A percentile compares a stretch with the other conserved stretches of the same genome.
phyloP scores from a whole-genome alignment of 2,888 invertebrate genomes.

The Acleris holmiana region DNA sequence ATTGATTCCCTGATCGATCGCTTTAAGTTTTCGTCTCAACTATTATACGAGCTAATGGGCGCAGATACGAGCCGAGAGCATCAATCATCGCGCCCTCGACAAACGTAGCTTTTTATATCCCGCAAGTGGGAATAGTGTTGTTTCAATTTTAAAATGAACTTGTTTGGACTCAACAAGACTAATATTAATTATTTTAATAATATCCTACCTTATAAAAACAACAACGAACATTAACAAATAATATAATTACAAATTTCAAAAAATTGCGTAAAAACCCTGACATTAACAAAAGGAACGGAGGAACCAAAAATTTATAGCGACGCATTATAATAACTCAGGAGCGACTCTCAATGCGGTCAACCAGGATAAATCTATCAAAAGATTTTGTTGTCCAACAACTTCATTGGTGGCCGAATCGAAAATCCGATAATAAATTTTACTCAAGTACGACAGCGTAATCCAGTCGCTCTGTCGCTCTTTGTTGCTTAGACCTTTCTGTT shows the following conservation, averaged over 20 bases:
- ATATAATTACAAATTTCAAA: constrained; percentile 37
- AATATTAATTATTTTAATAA: neutral
- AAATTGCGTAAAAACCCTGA: constrained; percentile 57
- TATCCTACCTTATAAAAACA: too few species aligned
- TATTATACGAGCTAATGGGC: constrained; percentile 81
- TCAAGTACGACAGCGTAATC: constrained; percentile 84
- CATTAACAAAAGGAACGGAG: constrained; percentile 50
- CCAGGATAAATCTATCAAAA: constrained; percentile 84
- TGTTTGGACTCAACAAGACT: constrained; percentile 4
- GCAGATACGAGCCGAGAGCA: constrained; percentile 70
- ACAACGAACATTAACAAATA: too few species aligned
- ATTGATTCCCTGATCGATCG: constrained; percentile 83
- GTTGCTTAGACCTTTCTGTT: constrained; percentile 78
- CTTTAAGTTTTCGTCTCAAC: constrained; percentile 68
- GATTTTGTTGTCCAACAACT: constrained; percentile 84
- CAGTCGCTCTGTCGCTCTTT: constrained; percentile 80
- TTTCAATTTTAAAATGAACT: constrained; percentile 10
- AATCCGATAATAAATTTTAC: constrained; percentile 84
- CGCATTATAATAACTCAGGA: constrained; percentile 77
- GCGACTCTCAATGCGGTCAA: constrained; percentile 80
- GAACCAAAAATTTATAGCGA: constrained; percentile 74
- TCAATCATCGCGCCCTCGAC: constrained; percentile 76
- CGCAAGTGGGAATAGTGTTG: constrained; percentile 18
- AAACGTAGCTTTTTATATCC: constrained; percentile 52
- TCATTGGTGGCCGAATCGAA: constrained; percentile 85